Conservation (phyloP, 2,113 vertebrate species). For the Podilymbus podiceps region DNA sequence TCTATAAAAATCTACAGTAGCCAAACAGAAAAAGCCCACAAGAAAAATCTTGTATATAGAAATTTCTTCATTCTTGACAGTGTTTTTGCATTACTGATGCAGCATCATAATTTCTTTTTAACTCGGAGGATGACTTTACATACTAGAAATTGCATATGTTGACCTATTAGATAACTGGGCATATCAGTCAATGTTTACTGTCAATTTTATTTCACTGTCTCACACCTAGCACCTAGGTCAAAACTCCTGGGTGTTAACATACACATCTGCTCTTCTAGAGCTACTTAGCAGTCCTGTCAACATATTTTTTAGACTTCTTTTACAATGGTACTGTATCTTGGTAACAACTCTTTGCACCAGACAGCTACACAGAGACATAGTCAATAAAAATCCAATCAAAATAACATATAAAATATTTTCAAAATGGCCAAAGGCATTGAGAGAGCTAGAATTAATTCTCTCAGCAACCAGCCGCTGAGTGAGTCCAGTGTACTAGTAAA, state of each 20-base stretch:
- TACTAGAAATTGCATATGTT: background rate
- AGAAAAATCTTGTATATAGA: background rate
- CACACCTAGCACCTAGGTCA: background rate
- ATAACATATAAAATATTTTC: background rate
- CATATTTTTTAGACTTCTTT: background rate
- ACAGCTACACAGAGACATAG: background rate
- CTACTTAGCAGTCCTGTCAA: background rate
- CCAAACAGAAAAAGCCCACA: background rate
- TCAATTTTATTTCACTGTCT: constrained; percentile 34
- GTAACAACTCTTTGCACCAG: background rate
- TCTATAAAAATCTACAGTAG: background rate
- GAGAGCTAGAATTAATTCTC: background rate
- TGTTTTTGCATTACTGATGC: background rate
- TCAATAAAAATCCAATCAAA: background rate
- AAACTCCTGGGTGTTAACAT: background rate
- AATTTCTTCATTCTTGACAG: background rate
- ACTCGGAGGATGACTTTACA: background rate
- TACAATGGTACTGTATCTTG: background rate
- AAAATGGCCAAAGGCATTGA: background rate
- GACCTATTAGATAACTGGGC: background rate
- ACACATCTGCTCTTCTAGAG: background rate
- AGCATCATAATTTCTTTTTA: background rate
- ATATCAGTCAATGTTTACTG: constrained; percentile 9
- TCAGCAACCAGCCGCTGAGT: background rate
- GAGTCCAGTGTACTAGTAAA: background rate